A percentile compares a stretch with the other conserved stretches of the same genome.
Conservation (phyloP, 2,797 vertebrate genomes). For the Cossypha niveicapilla region DNA sequence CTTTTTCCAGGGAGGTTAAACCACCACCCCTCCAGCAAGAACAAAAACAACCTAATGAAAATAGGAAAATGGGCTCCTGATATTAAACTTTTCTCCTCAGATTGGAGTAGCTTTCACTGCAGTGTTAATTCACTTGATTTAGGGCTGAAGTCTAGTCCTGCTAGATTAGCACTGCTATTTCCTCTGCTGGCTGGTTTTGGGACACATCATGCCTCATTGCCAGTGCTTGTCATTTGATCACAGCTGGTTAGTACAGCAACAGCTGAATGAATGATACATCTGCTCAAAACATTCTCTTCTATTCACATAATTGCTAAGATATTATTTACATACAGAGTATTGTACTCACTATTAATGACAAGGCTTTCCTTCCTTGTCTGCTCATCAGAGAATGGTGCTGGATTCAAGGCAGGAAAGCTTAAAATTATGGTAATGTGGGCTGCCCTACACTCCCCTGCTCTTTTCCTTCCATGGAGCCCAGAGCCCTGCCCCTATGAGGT, state of each 20-base stretch:
- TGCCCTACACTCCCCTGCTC: not conserved
- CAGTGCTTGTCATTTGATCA: slow-evolving; percentile 20
- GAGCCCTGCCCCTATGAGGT: not conserved
- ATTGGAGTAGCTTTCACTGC: not conserved
- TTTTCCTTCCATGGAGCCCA: not conserved
- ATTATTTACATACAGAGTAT: not conserved
- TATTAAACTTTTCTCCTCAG: not conserved
- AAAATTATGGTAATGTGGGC: not conserved
- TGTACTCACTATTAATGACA: not conserved
- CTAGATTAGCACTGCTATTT: slow-evolving; percentile 45
- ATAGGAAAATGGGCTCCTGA: slow-evolving; percentile 39
- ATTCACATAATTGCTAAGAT: not conserved
- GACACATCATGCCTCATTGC: not conserved
- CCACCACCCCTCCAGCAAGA: not conserved
- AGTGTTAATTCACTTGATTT: slow-evolving; percentile 39
- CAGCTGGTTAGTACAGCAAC: not conserved
- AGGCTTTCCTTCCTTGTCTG: not conserved
- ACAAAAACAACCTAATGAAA: slow-evolving; percentile 49
- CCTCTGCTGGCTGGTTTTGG: not conserved
- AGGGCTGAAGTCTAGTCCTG: slow-evolving; percentile 1
- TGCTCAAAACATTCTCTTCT: not conserved
- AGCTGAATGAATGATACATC: slow-evolving; percentile 9
- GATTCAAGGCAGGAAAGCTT: not conserved
- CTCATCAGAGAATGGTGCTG: fast-evolving
- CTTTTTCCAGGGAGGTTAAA: not conserved